Evolutionary conservation across 2,888 invertebrate species (phyloP), one percentile per base, ranked within the genome.

Genomic region (Drosophila sordidula): DNA sequence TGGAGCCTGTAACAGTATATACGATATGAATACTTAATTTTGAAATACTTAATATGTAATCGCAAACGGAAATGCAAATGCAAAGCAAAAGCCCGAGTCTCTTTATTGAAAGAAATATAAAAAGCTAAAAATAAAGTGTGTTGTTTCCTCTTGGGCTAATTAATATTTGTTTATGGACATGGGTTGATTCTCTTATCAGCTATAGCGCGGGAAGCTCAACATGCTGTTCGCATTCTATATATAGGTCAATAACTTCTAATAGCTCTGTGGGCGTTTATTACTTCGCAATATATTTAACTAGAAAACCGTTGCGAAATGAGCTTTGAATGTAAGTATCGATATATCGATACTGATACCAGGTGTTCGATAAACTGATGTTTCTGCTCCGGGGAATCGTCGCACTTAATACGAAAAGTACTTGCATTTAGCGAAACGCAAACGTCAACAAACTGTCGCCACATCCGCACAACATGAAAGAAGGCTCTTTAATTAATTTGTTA

Each of bases 1-100:
- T 71, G 74, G 87, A 83, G 87, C 81, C 81, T 83, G 81, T 68
- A 70, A 70, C 80, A 71, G 78, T 68, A 68, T 56, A 34, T 34
- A 12, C 12, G 34, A 34, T 34, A 50, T 46, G 42, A 52, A 62
- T 56, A 67, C 36, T 45, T 72, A 45, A 49, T 56, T 65, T 76
- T 63, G 51, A 83, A 70, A 73, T 73, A 75, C 70, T 36, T 64
- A 66, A 82, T 55, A 81, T 85, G 69, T 70, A 66, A 69, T 75
- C 59, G 62, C 62, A 62, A 75, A 47, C 44, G 58, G 56, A 34
- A 79, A 62, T 16, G 29, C 22, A 22, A 12, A 29, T 52, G 36
- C 47, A 59, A 49, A 55, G 49, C 39, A 62, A 74, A 50, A 64
- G 73, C 42, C 77, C 68, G 58, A 78, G 65, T 70, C 69, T 62